Conservation (phyloP, 2,113 vertebrate genomes). For the Scopus umbretta region DNA sequence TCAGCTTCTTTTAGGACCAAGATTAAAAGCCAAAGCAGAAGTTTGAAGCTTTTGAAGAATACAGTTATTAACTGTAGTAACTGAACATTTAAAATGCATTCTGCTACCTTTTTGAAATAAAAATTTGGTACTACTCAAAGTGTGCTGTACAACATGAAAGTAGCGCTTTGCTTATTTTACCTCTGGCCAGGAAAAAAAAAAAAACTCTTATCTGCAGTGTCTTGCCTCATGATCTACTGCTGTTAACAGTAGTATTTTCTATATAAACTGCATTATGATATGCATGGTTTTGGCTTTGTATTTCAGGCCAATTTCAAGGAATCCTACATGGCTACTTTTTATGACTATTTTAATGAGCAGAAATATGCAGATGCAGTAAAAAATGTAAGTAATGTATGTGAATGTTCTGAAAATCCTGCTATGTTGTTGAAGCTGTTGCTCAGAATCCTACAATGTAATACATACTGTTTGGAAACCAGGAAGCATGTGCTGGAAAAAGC, state of each 20-base stretch:
- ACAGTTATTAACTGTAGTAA: neutral
- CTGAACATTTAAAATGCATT: neutral
- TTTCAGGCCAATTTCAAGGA: conserved; percentile 96
- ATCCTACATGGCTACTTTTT: conserved; percentile 96
- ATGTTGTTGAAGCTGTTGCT: neutral
- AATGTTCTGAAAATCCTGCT: neutral
- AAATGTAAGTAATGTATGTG: conserved; percentile 80
- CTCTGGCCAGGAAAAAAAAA: neutral
- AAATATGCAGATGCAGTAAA: conserved; percentile 97
- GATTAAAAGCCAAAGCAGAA: neutral
- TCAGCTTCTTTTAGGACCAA: neutral
- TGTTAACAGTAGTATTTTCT: neutral
- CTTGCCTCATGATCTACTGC: neutral
- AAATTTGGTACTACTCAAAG: neutral
- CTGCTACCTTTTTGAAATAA: neutral
- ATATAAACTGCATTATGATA: neutral
- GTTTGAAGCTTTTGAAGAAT: neutral
- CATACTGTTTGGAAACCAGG: neutral
- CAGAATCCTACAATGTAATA: neutral
- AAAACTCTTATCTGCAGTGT: neutral
- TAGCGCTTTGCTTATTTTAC: neutral
- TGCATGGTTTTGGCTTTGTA: conserved; percentile 4
- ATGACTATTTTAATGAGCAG: conserved; percentile 97
- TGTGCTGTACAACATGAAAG: neutral
- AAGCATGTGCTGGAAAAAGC: neutral